A percentile compares a stretch with the other conserved stretches of the same genome.
These are phyloP conservation scores for Pollachius pollachius DNA, from an alignment of 2,113 vertebrate species.

Conservation along the genomic window DNA sequence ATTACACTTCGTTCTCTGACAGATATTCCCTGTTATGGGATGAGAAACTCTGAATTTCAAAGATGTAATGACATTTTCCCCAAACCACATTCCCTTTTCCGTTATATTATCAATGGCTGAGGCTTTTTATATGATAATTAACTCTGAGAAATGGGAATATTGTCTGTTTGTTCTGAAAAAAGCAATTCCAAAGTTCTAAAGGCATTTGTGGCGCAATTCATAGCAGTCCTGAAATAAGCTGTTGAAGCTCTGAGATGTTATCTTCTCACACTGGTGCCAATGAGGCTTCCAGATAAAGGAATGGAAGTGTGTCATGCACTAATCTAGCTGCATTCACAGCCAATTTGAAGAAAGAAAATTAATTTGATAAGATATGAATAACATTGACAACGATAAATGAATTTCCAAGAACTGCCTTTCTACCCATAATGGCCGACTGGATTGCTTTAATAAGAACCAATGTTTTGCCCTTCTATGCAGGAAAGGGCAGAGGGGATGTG, in stretches of 20 bases:
- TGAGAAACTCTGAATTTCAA: constrained; percentile 54
- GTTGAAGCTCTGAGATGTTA: constrained; percentile 40
- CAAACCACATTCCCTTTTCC: constrained; percentile 50
- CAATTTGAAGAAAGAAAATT: constrained; percentile 39
- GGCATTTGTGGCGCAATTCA: constrained; percentile 44
- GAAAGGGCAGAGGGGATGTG: not conserved
- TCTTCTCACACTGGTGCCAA: constrained; percentile 34
- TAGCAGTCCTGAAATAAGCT: constrained; percentile 34
- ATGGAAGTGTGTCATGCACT: constrained; percentile 28
- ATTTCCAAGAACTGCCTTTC: constrained; percentile 12
- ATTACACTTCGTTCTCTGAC: constrained; percentile 44
- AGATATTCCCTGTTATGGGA: constrained; percentile 56
- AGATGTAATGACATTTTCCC: constrained; percentile 59
- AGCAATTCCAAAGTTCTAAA: constrained; percentile 50
- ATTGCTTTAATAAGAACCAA: constrained; percentile 25
- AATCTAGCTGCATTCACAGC: constrained; percentile 26
- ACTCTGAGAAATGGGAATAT: constrained; percentile 56
- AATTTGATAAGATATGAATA: constrained; percentile 31
- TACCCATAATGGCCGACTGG: not conserved
- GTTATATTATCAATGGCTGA: constrained; percentile 49
- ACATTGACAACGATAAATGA: constrained; percentile 27
- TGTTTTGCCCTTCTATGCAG: constrained; percentile 23
- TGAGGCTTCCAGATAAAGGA: constrained; percentile 34
- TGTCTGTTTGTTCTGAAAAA: constrained; percentile 54
- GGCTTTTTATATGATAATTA: constrained; percentile 72